These are phyloP conservation scores for Megalonaias nervosa DNA, from an alignment of 1,140 invertebrate genomes.

Conservation along the genomic window DNA sequence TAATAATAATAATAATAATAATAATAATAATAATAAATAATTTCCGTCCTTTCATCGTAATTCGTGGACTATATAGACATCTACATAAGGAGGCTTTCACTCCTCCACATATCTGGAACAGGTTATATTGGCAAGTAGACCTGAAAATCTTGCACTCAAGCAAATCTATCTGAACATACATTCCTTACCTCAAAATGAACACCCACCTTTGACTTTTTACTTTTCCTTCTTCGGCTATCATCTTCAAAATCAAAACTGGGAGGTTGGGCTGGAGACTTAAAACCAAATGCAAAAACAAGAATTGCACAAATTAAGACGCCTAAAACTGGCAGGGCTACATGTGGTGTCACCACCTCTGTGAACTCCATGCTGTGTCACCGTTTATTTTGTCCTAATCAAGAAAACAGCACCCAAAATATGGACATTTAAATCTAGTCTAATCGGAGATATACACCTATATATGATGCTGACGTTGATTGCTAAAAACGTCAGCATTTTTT, in stretches of 20 bases:
- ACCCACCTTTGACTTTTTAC: slow-evolving; percentile 57
- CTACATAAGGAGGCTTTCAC: no score
- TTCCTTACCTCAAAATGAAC: background rate
- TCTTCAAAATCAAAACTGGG: slow-evolving; percentile 69
- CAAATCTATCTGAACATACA: no score
- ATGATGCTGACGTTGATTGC: slow-evolving; percentile 64
- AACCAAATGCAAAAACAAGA: slow-evolving; percentile 71
- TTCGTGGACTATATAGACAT: no score
- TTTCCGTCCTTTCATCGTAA: no score
- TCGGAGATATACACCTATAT: slow-evolving; percentile 6
- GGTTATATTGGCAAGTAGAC: no score
- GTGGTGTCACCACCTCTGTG: slow-evolving; percentile 65
- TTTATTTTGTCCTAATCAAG: background rate
- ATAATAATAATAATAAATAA: no score
- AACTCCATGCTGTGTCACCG: slow-evolving; percentile 53
- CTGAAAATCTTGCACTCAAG: no score
- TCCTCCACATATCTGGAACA: no score
- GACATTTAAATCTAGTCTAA: no score
- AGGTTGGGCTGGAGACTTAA: slow-evolving; percentile 70
- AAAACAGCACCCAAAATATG: no score
- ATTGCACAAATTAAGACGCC: slow-evolving; percentile 69
- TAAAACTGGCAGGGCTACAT: slow-evolving; percentile 68
- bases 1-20: no score
- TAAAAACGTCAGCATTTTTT: slow-evolving; percentile 53
- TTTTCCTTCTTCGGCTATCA: slow-evolving; percentile 61